A percentile compares a stretch with the other conserved stretches of the same genome.
Conservation (phyloP, 2,113 vertebrate species). For the Choloepus hoffmanni region DNA sequence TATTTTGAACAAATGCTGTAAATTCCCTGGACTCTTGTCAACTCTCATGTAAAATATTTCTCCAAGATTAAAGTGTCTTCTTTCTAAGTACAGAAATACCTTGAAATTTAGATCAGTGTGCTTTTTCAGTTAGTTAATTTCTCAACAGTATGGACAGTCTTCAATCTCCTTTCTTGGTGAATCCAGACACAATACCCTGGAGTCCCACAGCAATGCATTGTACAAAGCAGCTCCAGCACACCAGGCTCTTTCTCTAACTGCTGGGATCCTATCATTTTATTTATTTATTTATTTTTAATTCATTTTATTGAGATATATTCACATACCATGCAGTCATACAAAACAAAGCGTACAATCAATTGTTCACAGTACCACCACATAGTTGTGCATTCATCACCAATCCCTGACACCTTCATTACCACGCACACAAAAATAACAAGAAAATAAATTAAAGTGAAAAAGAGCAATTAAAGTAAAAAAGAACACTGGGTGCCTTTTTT, state of each 20-base stretch:
- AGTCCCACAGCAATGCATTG: not conserved
- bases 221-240: not conserved
- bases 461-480: too few relatives aligned
- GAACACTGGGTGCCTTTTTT: too few relatives aligned
- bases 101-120: not conserved
- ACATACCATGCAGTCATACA: too few relatives aligned
- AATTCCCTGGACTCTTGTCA: not conserved
- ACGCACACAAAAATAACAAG: too few relatives aligned
- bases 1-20: not conserved
- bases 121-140: not conserved
- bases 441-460: too few relatives aligned
- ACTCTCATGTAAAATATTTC: not conserved
- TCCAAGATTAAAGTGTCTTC: not conserved
- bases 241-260: not conserved
- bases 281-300: too few relatives aligned
- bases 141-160: not conserved
- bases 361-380: too few relatives aligned
- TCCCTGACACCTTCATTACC: too few relatives aligned
- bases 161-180: not conserved
- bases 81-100: not conserved
- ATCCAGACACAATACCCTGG: not conserved
- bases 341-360: too few relatives aligned
- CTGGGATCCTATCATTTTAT: not conserved
- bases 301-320: too few relatives aligned
- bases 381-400: too few relatives aligned